Conservation (phyloP, 2,113 vertebrate genomes). For the Oxyura jamaicensis region DNA sequence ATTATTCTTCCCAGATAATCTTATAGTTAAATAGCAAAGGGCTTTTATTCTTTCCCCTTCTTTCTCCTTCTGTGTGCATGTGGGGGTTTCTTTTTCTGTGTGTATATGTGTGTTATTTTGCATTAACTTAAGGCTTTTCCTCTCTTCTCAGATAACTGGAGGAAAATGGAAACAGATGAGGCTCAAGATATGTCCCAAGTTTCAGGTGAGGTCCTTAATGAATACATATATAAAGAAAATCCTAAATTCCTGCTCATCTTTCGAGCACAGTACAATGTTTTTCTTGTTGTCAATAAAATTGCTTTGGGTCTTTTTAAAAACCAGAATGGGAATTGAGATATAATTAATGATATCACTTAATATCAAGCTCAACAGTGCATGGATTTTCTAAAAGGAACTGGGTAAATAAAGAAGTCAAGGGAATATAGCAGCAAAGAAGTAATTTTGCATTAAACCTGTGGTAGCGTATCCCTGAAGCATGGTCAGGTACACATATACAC, state of each 20-base stretch:
- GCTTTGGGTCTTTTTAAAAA: conserved; percentile 34
- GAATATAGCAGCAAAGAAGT: background rate
- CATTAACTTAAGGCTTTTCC: conserved; percentile 74
- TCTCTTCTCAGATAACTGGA: conserved; percentile 88
- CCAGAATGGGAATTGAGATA: background rate
- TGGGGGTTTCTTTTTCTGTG: background rate
- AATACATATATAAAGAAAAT: conserved; percentile 21
- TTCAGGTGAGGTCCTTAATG: conserved; percentile 87
- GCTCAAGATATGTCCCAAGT: conserved; percentile 95
- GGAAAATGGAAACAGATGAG: conserved; percentile 97
- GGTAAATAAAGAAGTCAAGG: conserved; percentile 28
- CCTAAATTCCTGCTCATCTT: conserved; percentile 40
- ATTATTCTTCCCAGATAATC: conserved; percentile 78
- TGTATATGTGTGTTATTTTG: conserved; percentile 70
- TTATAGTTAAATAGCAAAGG: conserved; percentile 71
- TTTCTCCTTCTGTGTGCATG: conserved; percentile 6
- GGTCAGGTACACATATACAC: background rate
- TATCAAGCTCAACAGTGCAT: background rate
- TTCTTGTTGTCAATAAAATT: conserved; percentile 39
- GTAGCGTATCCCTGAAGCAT: background rate
- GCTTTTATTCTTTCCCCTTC: background rate
- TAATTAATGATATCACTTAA: conserved; percentile 9
- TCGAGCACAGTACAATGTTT: background rate
- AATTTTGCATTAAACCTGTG: conserved; percentile 20
- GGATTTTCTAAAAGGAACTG: conserved; percentile 21